Evolutionary conservation across 2,113 vertebrate species (phyloP).

Genomic region (Neogobius melanostomus): DNA sequence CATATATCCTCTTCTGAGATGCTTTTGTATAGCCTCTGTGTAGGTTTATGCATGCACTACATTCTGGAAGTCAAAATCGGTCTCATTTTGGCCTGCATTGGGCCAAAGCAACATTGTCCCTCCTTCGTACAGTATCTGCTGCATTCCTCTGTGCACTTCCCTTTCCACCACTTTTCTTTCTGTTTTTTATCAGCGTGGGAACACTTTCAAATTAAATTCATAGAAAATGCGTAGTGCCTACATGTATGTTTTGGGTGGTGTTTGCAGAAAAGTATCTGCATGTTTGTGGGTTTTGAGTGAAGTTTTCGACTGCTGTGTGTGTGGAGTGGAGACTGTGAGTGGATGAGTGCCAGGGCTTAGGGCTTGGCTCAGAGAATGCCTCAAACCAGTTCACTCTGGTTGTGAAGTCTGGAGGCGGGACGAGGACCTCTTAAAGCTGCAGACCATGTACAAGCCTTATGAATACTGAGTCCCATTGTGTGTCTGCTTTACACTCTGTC

Average conservation of each 20-base stretch:
- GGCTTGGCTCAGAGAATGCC: constrained; percentile 78
- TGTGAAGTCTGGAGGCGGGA: constrained; percentile 73
- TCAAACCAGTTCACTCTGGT: constrained; percentile 85
- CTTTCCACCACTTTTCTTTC: constrained; percentile 17
- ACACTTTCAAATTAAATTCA: constrained; percentile 14
- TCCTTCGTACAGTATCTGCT: constrained; percentile 59
- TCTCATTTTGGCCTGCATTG: constrained; percentile 2
- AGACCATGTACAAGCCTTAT: constrained; percentile 25
- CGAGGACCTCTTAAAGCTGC: constrained; percentile 73
- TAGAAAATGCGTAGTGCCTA: constrained; percentile 5
- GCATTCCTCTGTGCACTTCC: constrained; percentile 52
- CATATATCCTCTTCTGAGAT: too few species aligned
- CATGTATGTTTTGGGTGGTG: constrained; percentile 6
- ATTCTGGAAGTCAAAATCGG: constrained; percentile 4
- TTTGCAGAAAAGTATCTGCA: constrained; percentile 20
- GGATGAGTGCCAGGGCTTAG: constrained; percentile 72
- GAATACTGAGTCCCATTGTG: constrained; percentile 20
- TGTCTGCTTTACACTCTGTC: constrained; percentile 26
- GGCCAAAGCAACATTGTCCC: constrained; percentile 7
- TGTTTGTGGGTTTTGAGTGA: constrained; percentile 36
- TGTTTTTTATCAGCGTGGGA: constrained; percentile 51
- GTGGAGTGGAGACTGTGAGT: constrained; percentile 32
- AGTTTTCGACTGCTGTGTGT: constrained; percentile 26
- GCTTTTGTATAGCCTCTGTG: too few species aligned
- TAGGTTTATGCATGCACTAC: neutral